Evolutionary conservation across 2,888 invertebrate species (phyloP).

Genomic region (Pandemis cinnamomeana): DNA sequence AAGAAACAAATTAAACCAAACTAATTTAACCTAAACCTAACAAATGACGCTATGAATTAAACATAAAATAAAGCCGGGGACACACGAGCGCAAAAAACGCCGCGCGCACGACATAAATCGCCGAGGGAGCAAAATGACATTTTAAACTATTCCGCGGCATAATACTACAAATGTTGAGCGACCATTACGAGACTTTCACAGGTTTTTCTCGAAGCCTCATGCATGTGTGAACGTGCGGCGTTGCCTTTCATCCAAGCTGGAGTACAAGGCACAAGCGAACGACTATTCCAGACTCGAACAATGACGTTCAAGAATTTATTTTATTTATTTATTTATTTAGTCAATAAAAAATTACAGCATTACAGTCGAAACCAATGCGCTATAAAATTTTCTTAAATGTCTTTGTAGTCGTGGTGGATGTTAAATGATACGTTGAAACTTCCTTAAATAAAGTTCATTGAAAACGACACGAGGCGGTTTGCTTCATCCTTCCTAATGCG

Average conservation of each 20-base stretch:
- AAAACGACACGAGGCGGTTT: too few species aligned
- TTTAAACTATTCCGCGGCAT: constrained; percentile 42
- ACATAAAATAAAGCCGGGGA: constrained; percentile 24
- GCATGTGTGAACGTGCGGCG: constrained; percentile 68
- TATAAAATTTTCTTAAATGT: too few species aligned
- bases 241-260: constrained; percentile 59
- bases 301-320: too few species aligned
- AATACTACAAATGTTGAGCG: constrained; percentile 42
- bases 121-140: constrained; percentile 37
- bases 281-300: constrained; percentile 11
- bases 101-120: constrained; percentile 28
- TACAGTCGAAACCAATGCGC: too few species aligned
- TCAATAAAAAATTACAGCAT: too few species aligned
- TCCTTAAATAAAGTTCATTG: too few species aligned
- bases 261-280: constrained; percentile 46
- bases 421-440: too few species aligned
- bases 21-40: constrained; percentile 33
- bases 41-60: constrained; percentile 38
- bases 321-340: too few species aligned
- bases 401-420: too few species aligned
- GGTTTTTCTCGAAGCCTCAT: constrained; percentile 40
- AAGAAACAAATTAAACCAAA: constrained; percentile 15
- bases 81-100: constrained; percentile 35
- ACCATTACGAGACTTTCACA: constrained; percentile 40
- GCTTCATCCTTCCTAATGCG: too few species aligned